phyloP scores from a whole-genome alignment of 2,113 vertebrate species.

The Perca flavescens region DNA sequence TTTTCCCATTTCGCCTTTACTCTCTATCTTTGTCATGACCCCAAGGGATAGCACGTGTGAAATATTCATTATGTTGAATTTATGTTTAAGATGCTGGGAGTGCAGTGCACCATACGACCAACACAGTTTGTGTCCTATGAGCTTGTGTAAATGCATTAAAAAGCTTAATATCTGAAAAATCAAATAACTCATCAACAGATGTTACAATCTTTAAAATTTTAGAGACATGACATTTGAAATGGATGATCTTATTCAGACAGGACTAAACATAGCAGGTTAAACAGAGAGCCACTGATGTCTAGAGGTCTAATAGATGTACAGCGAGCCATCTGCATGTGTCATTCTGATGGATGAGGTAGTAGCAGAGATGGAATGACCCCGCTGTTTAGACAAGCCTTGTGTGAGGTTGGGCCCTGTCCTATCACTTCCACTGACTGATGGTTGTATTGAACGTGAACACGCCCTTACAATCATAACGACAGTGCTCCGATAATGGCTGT shows the following conservation, averaged over 20 bases:
- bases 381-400: slow-evolving; percentile 51
- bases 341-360: slow-evolving; percentile 64
- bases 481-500: slow-evolving; percentile 1
- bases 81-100: not conserved
- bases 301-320: slow-evolving; percentile 30
- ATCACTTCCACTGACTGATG: slow-evolving; percentile 67
- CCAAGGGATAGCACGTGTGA: slow-evolving; percentile 13
- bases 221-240: slow-evolving; percentile 12
- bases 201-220: slow-evolving; percentile 18
- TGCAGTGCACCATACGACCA: not conserved
- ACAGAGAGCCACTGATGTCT: slow-evolving; percentile 19
- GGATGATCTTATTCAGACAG: slow-evolving; percentile 1
- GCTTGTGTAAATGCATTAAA: not conserved
- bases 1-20: slow-evolving; percentile 6
- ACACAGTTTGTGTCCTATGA: not conserved
- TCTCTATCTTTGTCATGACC: slow-evolving; percentile 30
- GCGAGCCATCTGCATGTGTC: slow-evolving; percentile 61
- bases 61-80: slow-evolving; percentile 18
- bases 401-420: slow-evolving; percentile 33
- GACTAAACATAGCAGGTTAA: slow-evolving; percentile 37
- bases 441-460: slow-evolving; percentile 42
- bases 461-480: slow-evolving; percentile 12
- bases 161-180: slow-evolving; percentile 4
- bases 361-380: slow-evolving; percentile 63
- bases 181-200: slow-evolving; percentile 9